A percentile compares a stretch with the other conserved stretches of the same genome.
Evolutionary conservation across 2,797 vertebrate species (phyloP).

Genomic region (Lophius americanus): DNA sequence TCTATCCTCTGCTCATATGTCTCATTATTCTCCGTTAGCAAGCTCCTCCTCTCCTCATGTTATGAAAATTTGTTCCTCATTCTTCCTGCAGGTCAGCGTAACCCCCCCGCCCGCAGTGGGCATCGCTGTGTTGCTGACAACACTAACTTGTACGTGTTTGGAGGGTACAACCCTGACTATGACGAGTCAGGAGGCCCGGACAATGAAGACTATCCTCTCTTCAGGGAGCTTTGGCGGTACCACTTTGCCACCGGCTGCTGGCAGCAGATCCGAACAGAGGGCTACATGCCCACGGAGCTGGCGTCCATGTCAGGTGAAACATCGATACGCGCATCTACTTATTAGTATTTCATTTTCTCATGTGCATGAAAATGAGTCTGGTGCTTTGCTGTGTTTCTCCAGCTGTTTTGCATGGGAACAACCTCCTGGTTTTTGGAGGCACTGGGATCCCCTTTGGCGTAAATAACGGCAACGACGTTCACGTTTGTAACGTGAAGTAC

Average conservation of each 20-base stretch:
- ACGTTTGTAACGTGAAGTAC: slow-evolving; percentile 97
- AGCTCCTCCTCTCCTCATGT: not conserved
- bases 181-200: slow-evolving; percentile 95
- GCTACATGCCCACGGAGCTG: slow-evolving; percentile 96
- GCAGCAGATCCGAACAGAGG: slow-evolving; percentile 96
- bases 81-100: slow-evolving; percentile 82
- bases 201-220: slow-evolving; percentile 96
- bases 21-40: not conserved
- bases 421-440: slow-evolving; percentile 96
- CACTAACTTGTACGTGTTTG: slow-evolving; percentile 95
- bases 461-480: slow-evolving; percentile 96
- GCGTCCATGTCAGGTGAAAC: slow-evolving; percentile 96
- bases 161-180: slow-evolving; percentile 97
- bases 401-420: slow-evolving; percentile 98
- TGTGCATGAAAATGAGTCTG: not conserved
- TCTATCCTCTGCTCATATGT: not conserved
- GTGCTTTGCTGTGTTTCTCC: slow-evolving; percentile 17
- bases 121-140: slow-evolving; percentile 97
- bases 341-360: not conserved
- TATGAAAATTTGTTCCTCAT: slow-evolving; percentile 1
- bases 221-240: slow-evolving; percentile 97
- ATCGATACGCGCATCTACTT: not conserved
- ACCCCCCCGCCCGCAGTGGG: slow-evolving; percentile 93
- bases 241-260: slow-evolving; percentile 96
- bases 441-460: slow-evolving; percentile 98